Evolutionary conservation across 1,140 invertebrate species (phyloP).

Genomic region (Drosophila tsacasi): DNA sequence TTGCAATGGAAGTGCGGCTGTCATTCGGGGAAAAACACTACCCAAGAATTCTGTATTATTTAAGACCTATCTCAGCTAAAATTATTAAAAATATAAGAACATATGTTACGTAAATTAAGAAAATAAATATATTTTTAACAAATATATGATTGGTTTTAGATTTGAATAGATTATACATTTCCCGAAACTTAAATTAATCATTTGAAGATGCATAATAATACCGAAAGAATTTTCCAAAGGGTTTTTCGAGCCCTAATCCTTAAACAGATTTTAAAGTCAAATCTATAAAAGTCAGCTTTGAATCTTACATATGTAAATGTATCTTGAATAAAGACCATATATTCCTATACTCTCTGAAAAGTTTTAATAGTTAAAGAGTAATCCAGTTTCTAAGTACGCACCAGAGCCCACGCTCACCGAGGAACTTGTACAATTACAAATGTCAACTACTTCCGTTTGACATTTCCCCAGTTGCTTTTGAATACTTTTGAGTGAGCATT

Average conservation of each 20-base stretch:
- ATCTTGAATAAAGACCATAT: too few species aligned
- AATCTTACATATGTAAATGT: too few species aligned
- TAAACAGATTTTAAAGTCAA: too few species aligned
- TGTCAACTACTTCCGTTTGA: constrained; percentile 40
- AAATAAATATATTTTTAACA: background rate
- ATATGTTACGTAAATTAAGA: background rate
- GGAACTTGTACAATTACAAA: constrained; percentile 5
- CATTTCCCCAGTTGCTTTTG: constrained; percentile 33
- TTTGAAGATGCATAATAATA: too few species aligned
- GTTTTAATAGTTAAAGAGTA: background rate
- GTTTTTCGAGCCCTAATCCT: too few species aligned
- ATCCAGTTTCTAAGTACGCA: background rate
- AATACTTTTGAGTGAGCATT: constrained; percentile 18
- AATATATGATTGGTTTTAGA: too few species aligned
- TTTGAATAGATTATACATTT: too few species aligned
- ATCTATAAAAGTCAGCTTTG: too few species aligned
- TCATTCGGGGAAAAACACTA: background rate
- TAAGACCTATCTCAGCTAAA: background rate
- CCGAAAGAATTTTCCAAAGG: too few species aligned
- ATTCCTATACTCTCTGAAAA: background rate
- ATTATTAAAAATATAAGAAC: too few species aligned
- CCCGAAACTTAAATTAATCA: too few species aligned
- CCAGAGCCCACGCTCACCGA: background rate
- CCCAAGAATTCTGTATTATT: too few species aligned
- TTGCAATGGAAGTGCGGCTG: background rate